Conservation (phyloP, 2,888 invertebrate genomes). For the Masnerella sp. region DNA sequence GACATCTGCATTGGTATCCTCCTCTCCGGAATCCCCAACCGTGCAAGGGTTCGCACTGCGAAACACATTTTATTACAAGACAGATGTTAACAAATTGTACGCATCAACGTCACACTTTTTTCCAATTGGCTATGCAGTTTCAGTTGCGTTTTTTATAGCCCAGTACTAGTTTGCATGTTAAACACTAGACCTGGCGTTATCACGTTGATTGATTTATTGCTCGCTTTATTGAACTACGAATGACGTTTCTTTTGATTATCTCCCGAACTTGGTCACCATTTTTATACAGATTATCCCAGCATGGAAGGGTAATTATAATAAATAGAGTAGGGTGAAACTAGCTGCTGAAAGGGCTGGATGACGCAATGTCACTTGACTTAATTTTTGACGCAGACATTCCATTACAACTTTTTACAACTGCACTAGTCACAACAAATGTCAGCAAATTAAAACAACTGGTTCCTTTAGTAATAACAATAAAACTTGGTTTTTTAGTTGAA, state of each 20-base stretch:
- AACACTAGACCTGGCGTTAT: too few species aligned
- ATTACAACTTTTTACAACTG: conserved; percentile 2
- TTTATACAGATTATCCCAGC: not conserved
- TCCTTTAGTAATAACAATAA: too few species aligned
- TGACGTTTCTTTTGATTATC: too few species aligned
- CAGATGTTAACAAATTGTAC: conserved; percentile 39
- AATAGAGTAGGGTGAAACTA: conserved; percentile 3
- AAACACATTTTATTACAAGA: conserved; percentile 58
- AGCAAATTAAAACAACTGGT: too few species aligned
- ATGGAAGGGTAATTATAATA: conserved; percentile 11
- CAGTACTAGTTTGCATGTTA: too few species aligned
- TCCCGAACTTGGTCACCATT: not conserved
- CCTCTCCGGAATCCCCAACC: conserved; percentile 98
- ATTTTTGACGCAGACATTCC: conserved; percentile 8
- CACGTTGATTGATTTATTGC: too few species aligned
- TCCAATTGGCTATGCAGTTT: too few species aligned
- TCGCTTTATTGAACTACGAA: too few species aligned
- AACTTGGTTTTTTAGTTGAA: too few species aligned
- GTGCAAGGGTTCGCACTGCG: conserved; percentile 94
- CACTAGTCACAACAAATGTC: not conserved
- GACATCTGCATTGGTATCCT: conserved; percentile 96
- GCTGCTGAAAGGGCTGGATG: conserved; percentile 10
- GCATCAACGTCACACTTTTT: too few species aligned
- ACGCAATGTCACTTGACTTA: conserved; percentile 11
- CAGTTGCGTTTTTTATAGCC: too few species aligned